Evolutionary conservation across 2,888 invertebrate species (phyloP), one percentile per base, ranked within the genome.

Genomic region (Drosophila borborema): DNA sequence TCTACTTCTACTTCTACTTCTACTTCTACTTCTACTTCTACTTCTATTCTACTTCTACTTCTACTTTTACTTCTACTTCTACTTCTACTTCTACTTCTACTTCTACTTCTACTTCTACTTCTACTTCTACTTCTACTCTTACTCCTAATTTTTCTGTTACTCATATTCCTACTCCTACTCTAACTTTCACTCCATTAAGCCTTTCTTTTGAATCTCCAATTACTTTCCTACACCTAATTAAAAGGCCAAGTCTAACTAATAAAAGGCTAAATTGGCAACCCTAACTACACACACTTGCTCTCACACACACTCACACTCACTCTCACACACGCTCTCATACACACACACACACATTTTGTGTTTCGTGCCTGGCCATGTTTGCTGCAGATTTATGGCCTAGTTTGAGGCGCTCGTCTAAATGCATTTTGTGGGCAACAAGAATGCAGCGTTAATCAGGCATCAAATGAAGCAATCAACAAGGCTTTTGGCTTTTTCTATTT

Each of bases 391-490:
- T 43, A 36, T 55, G 36, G 59, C 64, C 54, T 31, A 38, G 43
- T 46, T 58, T 28, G 2, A n/a, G 34, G 31, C 49, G 54, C 51
- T 14, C 51, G 51, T 36, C 51, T 51, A 51, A 51, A 51, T 75
- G 77, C 77, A 80, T 36, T 58, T 72, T 16, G 43, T 23, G 46
- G 8, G 10, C 9, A 4, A 10, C 31, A 38, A 53, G 56, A 72
- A 72, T 72, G 80, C 80, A 49, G 38, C 34, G 23, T 38, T 49
- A 70, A 53, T 38, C 53, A 12, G 64, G 45, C 46, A 41, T 20
- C 55, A 28, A 74, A 58, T 59, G 49, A 61, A 64, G 69, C 74
- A 80, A 81, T 61, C 74, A 63, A 83, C 46, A 40, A 54, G 36
- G n/a, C 23, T 40, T 38, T 16, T 34, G 34, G 18, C 20, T 40